Evolutionary conservation across 1,140 invertebrate genomes (phyloP).

Genomic region (Drosophila seguyi): DNA sequence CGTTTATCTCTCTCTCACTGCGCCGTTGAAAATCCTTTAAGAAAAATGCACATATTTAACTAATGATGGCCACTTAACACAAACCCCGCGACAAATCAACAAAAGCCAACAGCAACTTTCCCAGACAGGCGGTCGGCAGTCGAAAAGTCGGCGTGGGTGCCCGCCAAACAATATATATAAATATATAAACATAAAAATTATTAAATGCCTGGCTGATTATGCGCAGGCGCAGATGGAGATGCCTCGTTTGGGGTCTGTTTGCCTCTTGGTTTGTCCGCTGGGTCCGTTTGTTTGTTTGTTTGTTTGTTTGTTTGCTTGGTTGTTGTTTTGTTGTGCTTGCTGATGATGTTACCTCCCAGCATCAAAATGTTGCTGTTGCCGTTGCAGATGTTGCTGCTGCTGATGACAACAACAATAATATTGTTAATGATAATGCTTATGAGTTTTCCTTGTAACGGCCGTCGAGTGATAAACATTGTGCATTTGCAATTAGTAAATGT

Average conservation of each 20-base stretch:
- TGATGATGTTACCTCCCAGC: slow-evolving; percentile 59
- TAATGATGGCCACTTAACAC: slow-evolving; percentile 82
- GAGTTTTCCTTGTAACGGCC: slow-evolving; percentile 76
- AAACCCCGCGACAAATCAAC: slow-evolving; percentile 81
- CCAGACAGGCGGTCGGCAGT: slow-evolving; percentile 52
- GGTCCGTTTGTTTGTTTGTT: slow-evolving; percentile 20
- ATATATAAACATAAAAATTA: slow-evolving; percentile 81
- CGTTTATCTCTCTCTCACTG: slow-evolving; percentile 49
- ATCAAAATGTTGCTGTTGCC: slow-evolving; percentile 37
- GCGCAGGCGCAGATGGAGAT: slow-evolving; percentile 55
- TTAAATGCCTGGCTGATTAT: slow-evolving; percentile 82
- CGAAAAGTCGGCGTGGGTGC: slow-evolving; percentile 60
- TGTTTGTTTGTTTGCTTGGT: slow-evolving; percentile 13
- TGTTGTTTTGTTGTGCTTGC: slow-evolving; percentile 61
- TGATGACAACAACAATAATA: slow-evolving; percentile 81
- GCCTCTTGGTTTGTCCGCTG: slow-evolving; percentile 4
- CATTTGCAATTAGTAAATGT: slow-evolving; percentile 78
- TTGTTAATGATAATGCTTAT: slow-evolving; percentile 84
- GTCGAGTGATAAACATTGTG: slow-evolving; percentile 72
- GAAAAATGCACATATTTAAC: slow-evolving; percentile 84
- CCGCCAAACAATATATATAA: slow-evolving; percentile 51
- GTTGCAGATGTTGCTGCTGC: slow-evolving; percentile 51
- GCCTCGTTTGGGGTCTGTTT: slow-evolving; percentile 19
- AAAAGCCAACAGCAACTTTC: slow-evolving; percentile 66
- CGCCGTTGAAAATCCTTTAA: slow-evolving; percentile 72